phyloP scores from a whole-genome alignment of 2,888 invertebrate genomes.

The Chaetoderma sp. region DNA sequence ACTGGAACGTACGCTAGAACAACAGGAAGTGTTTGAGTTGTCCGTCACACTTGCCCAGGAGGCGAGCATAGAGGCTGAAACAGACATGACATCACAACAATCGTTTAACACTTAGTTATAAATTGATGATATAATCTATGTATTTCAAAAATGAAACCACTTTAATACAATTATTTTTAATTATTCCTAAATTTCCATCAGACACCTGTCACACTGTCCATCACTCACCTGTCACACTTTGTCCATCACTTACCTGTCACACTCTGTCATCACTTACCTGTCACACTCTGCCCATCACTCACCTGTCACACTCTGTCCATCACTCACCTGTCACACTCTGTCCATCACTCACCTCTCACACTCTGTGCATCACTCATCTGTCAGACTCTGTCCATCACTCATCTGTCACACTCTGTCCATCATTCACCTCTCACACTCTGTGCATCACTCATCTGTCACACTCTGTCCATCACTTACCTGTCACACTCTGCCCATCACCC shows the following conservation, averaged over 20 bases:
- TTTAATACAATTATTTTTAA: background rate
- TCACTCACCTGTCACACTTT: background rate
- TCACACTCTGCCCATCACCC: slow-evolving; percentile 18
- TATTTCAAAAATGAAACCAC: background rate
- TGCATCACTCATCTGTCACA: slow-evolving; percentile 20
- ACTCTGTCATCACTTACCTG: too few species aligned
- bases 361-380: too few species aligned
- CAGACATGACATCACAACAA: background rate
- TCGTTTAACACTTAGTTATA: background rate
- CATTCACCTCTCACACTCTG: too few species aligned
- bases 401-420: too few species aligned
- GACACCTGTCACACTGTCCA: slow-evolving; percentile 12
- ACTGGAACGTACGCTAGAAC: slow-evolving; percentile 61
- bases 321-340: too few species aligned
- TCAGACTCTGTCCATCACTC: too few species aligned
- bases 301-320: too few species aligned
- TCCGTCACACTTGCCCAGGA: slow-evolving; percentile 56
- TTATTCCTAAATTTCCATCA: background rate
- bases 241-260: too few species aligned
- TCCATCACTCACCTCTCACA: too few species aligned
- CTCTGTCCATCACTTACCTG: too few species aligned
- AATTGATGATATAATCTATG: background rate
- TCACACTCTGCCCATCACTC: too few species aligned
- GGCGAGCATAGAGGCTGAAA: slow-evolving; percentile 50
- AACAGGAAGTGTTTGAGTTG: slow-evolving; percentile 49